Evolutionary conservation across 2,888 invertebrate species (phyloP).

Genomic region (Callinectes sapidus): DNA sequence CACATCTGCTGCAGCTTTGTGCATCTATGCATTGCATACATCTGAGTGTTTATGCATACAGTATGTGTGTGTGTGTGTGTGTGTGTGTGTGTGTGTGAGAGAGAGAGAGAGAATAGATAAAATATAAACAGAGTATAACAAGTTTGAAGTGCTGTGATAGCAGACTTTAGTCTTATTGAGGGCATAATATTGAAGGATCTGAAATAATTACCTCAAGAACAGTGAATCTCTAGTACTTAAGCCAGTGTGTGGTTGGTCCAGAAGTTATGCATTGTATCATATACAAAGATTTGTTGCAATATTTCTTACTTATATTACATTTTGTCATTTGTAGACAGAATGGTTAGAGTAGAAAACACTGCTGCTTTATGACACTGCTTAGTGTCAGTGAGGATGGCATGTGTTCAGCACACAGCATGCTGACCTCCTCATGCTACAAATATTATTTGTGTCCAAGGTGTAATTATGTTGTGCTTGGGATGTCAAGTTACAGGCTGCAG

Average conservation of each 20-base stretch:
- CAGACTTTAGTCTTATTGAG: neutral
- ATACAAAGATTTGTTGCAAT: neutral
- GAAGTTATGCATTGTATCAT: neutral
- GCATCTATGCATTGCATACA: conserved; percentile 34
- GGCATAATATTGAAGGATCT: neutral
- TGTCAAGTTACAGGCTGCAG: neutral
- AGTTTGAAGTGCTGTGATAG: conserved; percentile 21
- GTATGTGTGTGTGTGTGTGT: neutral
- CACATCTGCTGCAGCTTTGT: conserved; percentile 19
- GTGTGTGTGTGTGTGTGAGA: neutral
- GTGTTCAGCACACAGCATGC: neutral
- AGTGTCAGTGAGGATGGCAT: neutral
- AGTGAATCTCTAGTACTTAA: neutral
- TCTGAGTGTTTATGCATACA: conserved; percentile 11
- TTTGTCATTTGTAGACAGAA: neutral
- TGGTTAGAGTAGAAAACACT: neutral
- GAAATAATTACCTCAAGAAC: conserved; percentile 3
- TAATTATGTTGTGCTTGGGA: neutral
- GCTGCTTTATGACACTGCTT: neutral
- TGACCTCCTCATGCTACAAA: neutral
- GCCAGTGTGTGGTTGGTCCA: neutral
- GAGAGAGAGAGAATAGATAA: neutral
- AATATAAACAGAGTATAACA: neutral
- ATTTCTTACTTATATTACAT: neutral
- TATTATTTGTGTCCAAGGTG: neutral